Conservation (phyloP, 2,797 vertebrate genomes). For the Natrix natrix region DNA sequence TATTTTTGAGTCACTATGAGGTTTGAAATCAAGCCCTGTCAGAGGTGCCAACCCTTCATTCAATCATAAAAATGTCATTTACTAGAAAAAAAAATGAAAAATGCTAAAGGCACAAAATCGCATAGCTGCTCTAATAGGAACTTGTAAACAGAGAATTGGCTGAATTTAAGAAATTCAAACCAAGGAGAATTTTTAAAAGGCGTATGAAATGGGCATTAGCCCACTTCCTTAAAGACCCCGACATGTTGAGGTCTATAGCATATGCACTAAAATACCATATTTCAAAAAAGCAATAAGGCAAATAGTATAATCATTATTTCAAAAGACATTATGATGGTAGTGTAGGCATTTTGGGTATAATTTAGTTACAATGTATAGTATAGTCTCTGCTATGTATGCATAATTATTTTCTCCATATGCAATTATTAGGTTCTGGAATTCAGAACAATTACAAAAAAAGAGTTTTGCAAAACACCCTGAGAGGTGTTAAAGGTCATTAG, state of each 20-base stretch:
- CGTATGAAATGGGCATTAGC: constrained; percentile 70
- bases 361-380: constrained; percentile 74
- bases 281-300: constrained; percentile 80
- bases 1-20: constrained; percentile 49
- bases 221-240: constrained; percentile 69
- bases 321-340: constrained; percentile 78
- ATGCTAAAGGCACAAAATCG: constrained; percentile 80
- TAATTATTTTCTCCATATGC: constrained; percentile 69
- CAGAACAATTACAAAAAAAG: constrained; percentile 63
- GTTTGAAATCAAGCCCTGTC: constrained; percentile 50
- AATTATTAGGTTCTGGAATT: constrained; percentile 54
- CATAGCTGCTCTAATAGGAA: constrained; percentile 78
- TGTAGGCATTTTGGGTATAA: constrained; percentile 79
- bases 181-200: constrained; percentile 71
- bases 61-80: constrained; percentile 66
- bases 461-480: constrained; percentile 64
- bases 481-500: constrained; percentile 63
- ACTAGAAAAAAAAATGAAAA: constrained; percentile 65
- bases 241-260: constrained; percentile 73
- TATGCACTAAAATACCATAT: constrained; percentile 72
- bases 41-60: constrained; percentile 61
- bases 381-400: constrained; percentile 72
- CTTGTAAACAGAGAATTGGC: constrained; percentile 78
- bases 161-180: constrained; percentile 73
- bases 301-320: constrained; percentile 75